Base-by-base conservation (phyloP, 2,797 vertebrate genomes). In the Takifugu ocellatus region DNA sequence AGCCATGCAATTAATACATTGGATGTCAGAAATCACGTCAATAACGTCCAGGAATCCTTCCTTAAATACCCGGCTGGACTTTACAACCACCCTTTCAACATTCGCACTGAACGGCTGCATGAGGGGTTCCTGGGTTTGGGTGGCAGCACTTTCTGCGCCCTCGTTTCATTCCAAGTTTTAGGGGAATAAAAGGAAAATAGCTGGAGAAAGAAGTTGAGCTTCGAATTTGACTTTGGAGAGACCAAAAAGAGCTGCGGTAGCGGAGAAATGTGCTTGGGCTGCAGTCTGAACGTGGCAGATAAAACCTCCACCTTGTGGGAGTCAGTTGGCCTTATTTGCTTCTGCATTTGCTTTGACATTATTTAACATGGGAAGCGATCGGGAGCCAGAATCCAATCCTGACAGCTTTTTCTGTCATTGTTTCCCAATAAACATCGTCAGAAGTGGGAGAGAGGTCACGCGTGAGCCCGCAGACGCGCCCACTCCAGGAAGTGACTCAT, bases 211-310 rank as follows among this genome's bases (percentile, higher is more conserved):
- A 46, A 73, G 72, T 51, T 11, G 52, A 56, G 54, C 45, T 60
- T 66, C 49, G 69, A 75, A 79, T 79, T 70, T 82, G 42, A 44
- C 63, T 44, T 29, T 33, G 65, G 65, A 68, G 53, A 52, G 46
- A 45, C 53, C 48, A 54, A 61, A 63, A 71, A 49, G 63, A 46
- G 26, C 25, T 27, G 68, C 52, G 17, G 49, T 65, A 2, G 9
- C 52, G 21, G 66, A 62, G 39, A 67, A 59, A 62, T 65, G 62
- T 57, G 56, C 53, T 61, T 55, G 45, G 57, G 69, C 77, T 63
- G 54, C 59, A 54, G 73, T 69, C 67, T 82, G 77, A 84, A 72
- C 68, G 68, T 48, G 54, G 15, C 68, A 67, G 76, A 78, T 78
- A 78, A 85, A 79, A 72, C 53, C 60, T 50, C 42, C 51, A 68